Percentiles rank a stretch among this genome's conserved stretches.
Conservation (phyloP, 2,113 vertebrate genomes). For the Coracopsis vasa region DNA sequence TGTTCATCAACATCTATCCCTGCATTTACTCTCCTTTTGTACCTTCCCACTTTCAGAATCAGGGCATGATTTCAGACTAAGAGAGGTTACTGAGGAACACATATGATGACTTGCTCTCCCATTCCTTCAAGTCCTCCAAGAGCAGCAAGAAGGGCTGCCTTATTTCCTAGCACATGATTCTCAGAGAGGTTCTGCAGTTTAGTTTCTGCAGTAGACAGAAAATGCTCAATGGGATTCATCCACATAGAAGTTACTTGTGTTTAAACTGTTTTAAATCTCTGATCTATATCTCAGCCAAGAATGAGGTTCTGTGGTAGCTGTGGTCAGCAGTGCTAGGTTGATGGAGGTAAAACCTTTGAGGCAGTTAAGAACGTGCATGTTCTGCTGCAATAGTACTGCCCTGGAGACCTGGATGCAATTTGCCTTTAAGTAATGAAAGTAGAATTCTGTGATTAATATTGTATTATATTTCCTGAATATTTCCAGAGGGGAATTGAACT, state of each 20-base stretch:
- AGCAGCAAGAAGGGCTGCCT: neutral
- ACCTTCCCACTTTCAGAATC: neutral
- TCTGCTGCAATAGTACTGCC: neutral
- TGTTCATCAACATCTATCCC: neutral
- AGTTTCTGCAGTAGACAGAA: neutral
- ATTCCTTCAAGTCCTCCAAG: neutral
- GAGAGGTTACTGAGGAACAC: rapidly evolving
- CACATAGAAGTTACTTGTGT: neutral
- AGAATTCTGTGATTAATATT: neutral
- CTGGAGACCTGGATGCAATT: neutral
- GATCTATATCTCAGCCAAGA: neutral
- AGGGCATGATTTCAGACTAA: neutral
- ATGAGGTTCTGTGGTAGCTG: neutral
- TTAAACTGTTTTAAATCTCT: neutral
- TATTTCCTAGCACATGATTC: rapidly evolving
- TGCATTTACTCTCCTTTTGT: neutral
- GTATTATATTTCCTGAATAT: neutral
- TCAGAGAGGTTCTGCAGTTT: neutral
- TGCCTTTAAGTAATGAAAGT: neutral
- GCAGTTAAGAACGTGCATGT: neutral
- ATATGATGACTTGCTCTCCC: neutral
- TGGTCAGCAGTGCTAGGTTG: neutral
- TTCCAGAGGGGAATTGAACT: neutral
- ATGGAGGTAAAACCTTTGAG: neutral
- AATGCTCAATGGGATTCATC: neutral